phyloP scores from a whole-genome alignment of 2,113 vertebrate species.

The Sander lucioperca region DNA sequence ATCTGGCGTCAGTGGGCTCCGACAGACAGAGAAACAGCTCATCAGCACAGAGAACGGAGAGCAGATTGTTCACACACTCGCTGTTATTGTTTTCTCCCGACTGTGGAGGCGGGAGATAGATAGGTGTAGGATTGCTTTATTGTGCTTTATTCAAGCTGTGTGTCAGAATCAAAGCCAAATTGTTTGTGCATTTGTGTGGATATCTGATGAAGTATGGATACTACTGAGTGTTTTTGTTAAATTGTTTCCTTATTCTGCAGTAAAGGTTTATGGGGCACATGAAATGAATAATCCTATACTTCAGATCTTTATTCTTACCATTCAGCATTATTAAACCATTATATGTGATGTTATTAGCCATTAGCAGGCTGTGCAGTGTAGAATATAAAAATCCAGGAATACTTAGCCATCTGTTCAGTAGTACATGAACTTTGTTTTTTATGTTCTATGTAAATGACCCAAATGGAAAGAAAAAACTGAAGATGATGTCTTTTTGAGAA shows the following conservation, averaged over 20 bases:
- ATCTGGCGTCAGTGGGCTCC: slow-evolving; percentile 50
- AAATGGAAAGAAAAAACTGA: slow-evolving; percentile 28
- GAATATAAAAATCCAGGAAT: slow-evolving; percentile 43
- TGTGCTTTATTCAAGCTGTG: slow-evolving; percentile 36
- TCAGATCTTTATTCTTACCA: slow-evolving; percentile 36
- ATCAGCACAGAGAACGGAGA: slow-evolving; percentile 47
- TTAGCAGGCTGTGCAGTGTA: slow-evolving; percentile 53
- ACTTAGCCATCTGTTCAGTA: slow-evolving; percentile 63
- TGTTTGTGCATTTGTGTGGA: slow-evolving; percentile 44
- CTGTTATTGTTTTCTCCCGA: slow-evolving; percentile 54
- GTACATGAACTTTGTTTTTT: slow-evolving; percentile 44
- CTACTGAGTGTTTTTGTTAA: not conserved
- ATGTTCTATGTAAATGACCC: slow-evolving; percentile 46
- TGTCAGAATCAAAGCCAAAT: slow-evolving; percentile 37
- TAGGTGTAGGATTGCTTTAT: slow-evolving; percentile 51
- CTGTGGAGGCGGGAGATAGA: slow-evolving; percentile 50
- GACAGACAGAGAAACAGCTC: slow-evolving; percentile 46
- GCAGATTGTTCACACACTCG: slow-evolving; percentile 63
- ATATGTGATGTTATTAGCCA: slow-evolving; percentile 53
- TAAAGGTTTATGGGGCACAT: not conserved
- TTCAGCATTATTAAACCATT: slow-evolving; percentile 50
- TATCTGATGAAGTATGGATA: slow-evolving; percentile 23
- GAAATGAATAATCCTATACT: slow-evolving; percentile 26
- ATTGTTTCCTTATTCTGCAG: slow-evolving; percentile 20
- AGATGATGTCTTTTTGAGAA: slow-evolving; percentile 32